These are phyloP conservation scores for Pangasius djambal DNA, from an alignment of 2,797 vertebrate genomes.

Conservation along the genomic window DNA sequence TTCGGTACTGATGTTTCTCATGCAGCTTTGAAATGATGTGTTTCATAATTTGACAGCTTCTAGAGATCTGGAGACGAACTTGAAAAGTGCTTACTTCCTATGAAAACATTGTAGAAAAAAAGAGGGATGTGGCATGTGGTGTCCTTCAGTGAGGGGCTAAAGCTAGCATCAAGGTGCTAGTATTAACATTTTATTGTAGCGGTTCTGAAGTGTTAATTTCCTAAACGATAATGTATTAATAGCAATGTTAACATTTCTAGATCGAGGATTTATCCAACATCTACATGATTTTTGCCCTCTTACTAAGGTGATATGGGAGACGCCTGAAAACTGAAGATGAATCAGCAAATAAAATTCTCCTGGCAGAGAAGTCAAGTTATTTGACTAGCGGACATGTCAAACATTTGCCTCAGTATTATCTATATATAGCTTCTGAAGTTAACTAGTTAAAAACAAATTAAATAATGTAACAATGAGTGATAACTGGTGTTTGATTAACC, in stretches of 20 bases:
- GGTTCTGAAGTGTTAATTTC: background rate
- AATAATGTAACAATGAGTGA: background rate
- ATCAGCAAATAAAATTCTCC: background rate
- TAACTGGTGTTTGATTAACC: background rate
- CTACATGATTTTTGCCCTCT: background rate
- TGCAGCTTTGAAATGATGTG: constrained; percentile 81
- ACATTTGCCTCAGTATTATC: background rate
- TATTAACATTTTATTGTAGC: background rate
- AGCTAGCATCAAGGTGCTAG: constrained; percentile 3
- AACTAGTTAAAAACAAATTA: background rate
- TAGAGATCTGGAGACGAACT: constrained; percentile 70
- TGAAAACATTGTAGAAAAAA: constrained; percentile 29
- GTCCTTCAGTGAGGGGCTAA: background rate
- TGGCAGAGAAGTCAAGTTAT: background rate
- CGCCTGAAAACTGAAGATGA: background rate
- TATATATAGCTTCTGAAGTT: background rate
- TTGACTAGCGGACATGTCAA: background rate
- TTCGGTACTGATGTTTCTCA: constrained; percentile 82
- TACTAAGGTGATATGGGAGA: background rate
- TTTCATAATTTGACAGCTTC: constrained; percentile 79
- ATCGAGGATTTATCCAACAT: background rate
- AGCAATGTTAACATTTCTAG: background rate
- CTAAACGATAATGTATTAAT: background rate
- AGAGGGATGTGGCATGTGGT: background rate
- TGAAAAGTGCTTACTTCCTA: constrained; percentile 42